Conservation (phyloP, 1,140 invertebrate genomes). For the Nasonia giraulti region DNA sequence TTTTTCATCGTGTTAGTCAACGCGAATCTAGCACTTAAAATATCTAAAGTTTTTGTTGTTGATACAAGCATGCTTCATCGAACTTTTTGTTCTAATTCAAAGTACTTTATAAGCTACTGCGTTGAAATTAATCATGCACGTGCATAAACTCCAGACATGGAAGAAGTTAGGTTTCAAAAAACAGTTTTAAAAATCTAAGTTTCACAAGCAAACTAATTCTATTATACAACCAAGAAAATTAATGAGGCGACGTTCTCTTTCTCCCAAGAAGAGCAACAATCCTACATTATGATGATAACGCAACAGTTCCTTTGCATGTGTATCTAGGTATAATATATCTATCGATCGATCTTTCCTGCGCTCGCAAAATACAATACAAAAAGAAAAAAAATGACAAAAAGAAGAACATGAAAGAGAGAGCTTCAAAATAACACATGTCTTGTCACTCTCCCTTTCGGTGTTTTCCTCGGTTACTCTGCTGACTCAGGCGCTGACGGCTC, state of each 20-base stretch:
- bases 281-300: not conserved
- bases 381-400: slow-evolving; percentile 15
- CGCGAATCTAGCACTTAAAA: not conserved
- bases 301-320: not conserved
- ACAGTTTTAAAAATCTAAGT: not conserved
- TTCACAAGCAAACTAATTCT: not conserved
- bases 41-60: not conserved
- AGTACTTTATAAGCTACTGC: not conserved
- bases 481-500: slow-evolving; percentile 47
- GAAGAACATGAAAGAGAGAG: slow-evolving; percentile 26
- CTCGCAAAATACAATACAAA: slow-evolving; percentile 25
- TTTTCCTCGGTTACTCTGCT: not conserved
- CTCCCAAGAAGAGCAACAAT: slow-evolving; percentile 19
- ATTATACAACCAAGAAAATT: slow-evolving; percentile 34
- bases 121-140: not conserved
- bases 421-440: not conserved
- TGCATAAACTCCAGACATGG: not conserved
- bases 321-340: slow-evolving; percentile 3
- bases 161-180: not conserved
- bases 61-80: not conserved
- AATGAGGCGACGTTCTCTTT: not conserved
- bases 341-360: slow-evolving; percentile 26
- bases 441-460: not conserved
- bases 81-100: not conserved
- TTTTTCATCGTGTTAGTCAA: not conserved